Conservation (phyloP, 2,797 vertebrate genomes). For the Rhynchotus rufescens region DNA sequence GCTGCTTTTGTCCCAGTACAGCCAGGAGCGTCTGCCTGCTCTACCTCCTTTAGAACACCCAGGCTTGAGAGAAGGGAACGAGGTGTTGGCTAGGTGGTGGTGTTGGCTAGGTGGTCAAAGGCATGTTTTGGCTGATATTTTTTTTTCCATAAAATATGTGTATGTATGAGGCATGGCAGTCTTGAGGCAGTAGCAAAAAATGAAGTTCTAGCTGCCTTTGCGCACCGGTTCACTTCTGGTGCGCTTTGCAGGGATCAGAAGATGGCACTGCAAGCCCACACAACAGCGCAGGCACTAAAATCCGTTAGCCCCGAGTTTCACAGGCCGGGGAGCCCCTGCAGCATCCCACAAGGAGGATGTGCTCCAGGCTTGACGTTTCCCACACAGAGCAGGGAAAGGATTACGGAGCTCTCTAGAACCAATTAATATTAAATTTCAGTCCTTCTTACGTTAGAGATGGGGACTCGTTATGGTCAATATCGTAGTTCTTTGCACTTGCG, state of each 20-base stretch:
- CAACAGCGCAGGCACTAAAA: background rate
- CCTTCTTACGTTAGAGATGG: background rate
- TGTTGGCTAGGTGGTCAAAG: background rate
- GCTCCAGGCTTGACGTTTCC: background rate
- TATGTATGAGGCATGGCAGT: background rate
- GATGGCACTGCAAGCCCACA: constrained; percentile 73
- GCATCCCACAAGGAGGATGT: background rate
- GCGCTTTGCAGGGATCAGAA: constrained; percentile 42
- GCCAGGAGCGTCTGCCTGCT: background rate
- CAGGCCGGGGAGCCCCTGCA: background rate
- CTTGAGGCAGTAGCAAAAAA: background rate
- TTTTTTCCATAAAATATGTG: background rate
- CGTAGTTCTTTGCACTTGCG: accelerated
- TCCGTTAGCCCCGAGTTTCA: background rate
- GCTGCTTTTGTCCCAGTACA: background rate
- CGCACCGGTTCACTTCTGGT: background rate
- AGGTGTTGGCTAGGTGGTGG: constrained; percentile 13
- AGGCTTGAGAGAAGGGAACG: background rate
- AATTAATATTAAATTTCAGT: background rate
- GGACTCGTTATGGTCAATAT: background rate
- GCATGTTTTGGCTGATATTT: constrained; percentile 1
- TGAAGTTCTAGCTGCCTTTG: background rate
- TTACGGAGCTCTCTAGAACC: background rate
- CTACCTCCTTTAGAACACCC: background rate
- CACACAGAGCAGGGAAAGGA: accelerated